Evolutionary conservation across 2,113 vertebrate species (phyloP).

Genomic region (Oxygymnocypris stewartii): DNA sequence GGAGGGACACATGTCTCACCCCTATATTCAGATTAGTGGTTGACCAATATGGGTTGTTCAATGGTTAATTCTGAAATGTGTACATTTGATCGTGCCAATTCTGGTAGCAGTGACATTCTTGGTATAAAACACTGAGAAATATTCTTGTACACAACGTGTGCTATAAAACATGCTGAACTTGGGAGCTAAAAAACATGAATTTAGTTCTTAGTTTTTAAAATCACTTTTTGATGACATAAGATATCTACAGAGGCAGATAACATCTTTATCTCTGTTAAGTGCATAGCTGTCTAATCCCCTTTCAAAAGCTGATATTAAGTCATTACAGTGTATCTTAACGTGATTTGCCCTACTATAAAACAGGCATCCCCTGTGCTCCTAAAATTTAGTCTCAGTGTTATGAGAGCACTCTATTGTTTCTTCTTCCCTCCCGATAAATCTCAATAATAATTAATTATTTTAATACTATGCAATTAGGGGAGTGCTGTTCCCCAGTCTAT

Average conservation of each 20-base stretch:
- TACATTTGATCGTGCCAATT: background rate
- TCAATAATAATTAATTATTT: background rate
- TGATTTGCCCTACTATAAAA: background rate
- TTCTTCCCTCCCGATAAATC: background rate
- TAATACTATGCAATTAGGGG: slow-evolving; percentile 27
- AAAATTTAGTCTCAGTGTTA: slow-evolving; percentile 1
- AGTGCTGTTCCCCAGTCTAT: slow-evolving; percentile 1
- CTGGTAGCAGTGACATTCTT: background rate
- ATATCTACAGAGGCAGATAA: background rate
- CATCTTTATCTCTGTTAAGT: background rate
- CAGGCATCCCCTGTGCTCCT: background rate
- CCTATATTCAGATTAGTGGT: background rate
- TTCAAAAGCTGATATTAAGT: slow-evolving; percentile 2
- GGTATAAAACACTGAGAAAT: background rate
- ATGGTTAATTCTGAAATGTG: background rate
- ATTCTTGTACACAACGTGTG: background rate
- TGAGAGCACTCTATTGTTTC: slow-evolving; percentile 6
- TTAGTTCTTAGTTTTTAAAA: background rate
- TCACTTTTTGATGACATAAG: background rate
- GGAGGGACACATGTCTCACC: background rate
- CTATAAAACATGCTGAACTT: background rate
- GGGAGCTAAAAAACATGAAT: background rate
- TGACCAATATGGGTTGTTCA: background rate
- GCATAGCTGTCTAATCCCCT: background rate
- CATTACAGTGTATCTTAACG: background rate